Conservation (phyloP, 2,888 invertebrate species). For the Pilophorus perplexus region DNA sequence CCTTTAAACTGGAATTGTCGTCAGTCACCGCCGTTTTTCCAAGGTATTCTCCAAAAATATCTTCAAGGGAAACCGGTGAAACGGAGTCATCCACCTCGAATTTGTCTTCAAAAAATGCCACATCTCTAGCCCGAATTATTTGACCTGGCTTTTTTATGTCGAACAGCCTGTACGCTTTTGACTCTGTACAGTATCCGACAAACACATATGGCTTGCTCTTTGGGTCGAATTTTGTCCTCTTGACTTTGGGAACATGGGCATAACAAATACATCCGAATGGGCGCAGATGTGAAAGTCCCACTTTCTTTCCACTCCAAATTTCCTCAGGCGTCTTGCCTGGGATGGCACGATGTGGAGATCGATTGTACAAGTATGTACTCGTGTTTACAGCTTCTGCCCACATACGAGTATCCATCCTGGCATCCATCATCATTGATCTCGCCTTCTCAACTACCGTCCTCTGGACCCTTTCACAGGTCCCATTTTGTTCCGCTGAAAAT, state of each 20-base stretch:
- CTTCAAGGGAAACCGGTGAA: not conserved
- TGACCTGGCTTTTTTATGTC: not conserved
- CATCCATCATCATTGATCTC: slow-evolving; percentile 22
- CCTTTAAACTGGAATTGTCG: too few species aligned
- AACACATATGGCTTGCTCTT: slow-evolving; percentile 11
- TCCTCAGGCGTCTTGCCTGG: slow-evolving; percentile 17
- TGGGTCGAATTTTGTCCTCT: slow-evolving; percentile 22
- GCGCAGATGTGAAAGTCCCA: slow-evolving; percentile 19
- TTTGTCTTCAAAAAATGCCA: slow-evolving; percentile 11
- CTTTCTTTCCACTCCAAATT: slow-evolving; percentile 5
- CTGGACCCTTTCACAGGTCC: slow-evolving; percentile 23
- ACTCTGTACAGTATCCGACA: slow-evolving; percentile 20
- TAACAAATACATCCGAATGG: slow-evolving; percentile 22
- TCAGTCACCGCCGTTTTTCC: not conserved
- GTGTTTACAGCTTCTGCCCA: slow-evolving; percentile 30
- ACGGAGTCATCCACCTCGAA: slow-evolving; percentile 1
- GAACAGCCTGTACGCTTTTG: slow-evolving; percentile 19
- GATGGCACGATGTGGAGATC: slow-evolving; percentile 9
- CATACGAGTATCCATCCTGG: not conserved
- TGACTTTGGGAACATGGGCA: slow-evolving; percentile 8
- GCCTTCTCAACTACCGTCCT: slow-evolving; percentile 27
- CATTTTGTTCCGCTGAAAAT: slow-evolving; percentile 22
- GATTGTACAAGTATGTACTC: slow-evolving; percentile 11
- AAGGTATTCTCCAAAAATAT: not conserved
- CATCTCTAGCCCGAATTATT: slow-evolving; percentile 7